Conservation (phyloP, 2,888 invertebrate genomes). For the Chelonus formosanus region DNA sequence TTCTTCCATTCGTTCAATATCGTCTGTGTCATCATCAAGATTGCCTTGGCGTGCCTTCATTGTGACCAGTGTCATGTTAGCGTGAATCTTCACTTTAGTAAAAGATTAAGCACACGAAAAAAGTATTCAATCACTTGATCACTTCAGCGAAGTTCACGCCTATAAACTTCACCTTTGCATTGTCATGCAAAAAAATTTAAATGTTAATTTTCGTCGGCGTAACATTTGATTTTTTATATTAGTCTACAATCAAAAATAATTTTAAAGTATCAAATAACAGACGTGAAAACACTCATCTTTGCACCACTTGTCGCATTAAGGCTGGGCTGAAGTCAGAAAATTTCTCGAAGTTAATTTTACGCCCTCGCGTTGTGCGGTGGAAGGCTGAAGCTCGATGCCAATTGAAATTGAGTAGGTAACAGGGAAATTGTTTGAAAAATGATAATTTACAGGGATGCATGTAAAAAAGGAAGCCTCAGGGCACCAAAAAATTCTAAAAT, state of each 20-base stretch:
- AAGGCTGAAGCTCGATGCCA: no score
- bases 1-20: conserved; percentile 30
- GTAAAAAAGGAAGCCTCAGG: neutral
- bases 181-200: neutral
- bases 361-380: no score
- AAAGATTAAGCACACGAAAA: neutral
- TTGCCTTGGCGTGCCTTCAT: conserved; percentile 30
- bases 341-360: no score
- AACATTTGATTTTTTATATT: neutral
- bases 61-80: conserved; percentile 48
- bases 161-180: conserved; percentile 8
- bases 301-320: neutral
- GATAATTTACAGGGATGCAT: no score
- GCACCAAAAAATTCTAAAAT: neutral
- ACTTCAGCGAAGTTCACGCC: conserved; percentile 8
- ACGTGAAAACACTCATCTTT: neutral
- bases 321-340: no score
- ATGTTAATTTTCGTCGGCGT: neutral
- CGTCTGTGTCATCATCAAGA: conserved; percentile 26
- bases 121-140: conserved; percentile 5
- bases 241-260: neutral
- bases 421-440: no score
- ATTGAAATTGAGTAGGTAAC: no score
- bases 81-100: neutral
- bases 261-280: neutral